Percentiles rank a stretch among this genome's conserved stretches.
Evolutionary conservation across 2,888 invertebrate genomes (phyloP).

Genomic region (Miltochrista miniata): DNA sequence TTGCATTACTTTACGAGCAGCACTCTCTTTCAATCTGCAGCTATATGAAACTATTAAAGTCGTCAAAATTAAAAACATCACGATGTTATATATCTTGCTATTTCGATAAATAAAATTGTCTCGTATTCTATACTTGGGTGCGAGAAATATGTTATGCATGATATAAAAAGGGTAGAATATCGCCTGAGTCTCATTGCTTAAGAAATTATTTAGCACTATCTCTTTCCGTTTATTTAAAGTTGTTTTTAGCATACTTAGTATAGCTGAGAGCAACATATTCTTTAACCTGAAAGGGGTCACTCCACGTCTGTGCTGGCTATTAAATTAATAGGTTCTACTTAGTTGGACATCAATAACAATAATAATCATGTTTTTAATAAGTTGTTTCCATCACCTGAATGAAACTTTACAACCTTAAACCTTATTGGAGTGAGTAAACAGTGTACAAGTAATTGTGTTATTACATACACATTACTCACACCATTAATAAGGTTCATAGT

Average conservation of each 20-base stretch:
- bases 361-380: no score
- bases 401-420: no score
- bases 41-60: neutral
- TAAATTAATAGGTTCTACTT: no score
- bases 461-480: no score
- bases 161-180: slow-evolving; percentile 19
- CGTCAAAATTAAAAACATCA: neutral
- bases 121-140: slow-evolving; percentile 16
- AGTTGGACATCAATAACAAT: no score
- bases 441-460: no score
- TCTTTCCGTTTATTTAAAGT: slow-evolving; percentile 5
- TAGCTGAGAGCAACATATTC: neutral
- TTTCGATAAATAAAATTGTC: slow-evolving; percentile 15
- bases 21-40: neutral
- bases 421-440: no score
- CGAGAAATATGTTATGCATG: slow-evolving; percentile 11
- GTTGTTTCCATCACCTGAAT: no score
- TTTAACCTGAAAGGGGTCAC: neutral
- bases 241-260: neutral
- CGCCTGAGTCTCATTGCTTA: slow-evolving; percentile 13
- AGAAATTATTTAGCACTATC: slow-evolving; percentile 8
- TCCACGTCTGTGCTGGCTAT: no score
- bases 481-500: no score
- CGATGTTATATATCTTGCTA: neutral
- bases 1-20: neutral